Conservation (phyloP, 2,113 vertebrate genomes). For the Rhabdomys dilectus region DNA sequence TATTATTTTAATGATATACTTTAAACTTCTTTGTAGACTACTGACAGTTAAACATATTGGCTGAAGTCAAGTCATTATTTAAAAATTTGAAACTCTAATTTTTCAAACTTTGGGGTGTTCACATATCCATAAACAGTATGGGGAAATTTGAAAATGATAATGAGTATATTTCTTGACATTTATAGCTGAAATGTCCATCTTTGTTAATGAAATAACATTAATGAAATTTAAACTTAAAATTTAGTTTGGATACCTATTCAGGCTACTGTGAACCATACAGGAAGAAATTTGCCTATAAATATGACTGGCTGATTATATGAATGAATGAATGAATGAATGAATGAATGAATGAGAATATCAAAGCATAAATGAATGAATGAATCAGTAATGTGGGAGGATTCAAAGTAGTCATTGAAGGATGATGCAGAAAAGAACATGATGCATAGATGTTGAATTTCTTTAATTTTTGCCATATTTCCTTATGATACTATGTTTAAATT, state of each 20-base stretch:
- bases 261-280: not conserved
- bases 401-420: not conserved
- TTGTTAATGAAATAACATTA: too few relatives aligned
- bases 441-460: not conserved
- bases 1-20: not conserved
- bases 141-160: not conserved
- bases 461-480: not conserved
- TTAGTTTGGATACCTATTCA: not conserved
- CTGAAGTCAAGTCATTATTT: not conserved
- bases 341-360: not conserved
- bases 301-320: not conserved
- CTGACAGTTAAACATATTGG: not conserved
- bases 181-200: slow-evolving; percentile 50
- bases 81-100: not conserved
- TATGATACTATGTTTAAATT: not conserved
- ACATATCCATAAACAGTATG: not conserved
- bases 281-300: not conserved
- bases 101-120: not conserved
- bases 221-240: slow-evolving; percentile 5
- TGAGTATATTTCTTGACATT: not conserved
- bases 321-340: not conserved
- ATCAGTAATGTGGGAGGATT: not conserved
- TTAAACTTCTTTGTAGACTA: not conserved
- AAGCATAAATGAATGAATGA: not conserved
- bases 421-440: not conserved